Evolutionary conservation across 2,113 vertebrate species (phyloP).

Genomic region (Pelecanus crispus): DNA sequence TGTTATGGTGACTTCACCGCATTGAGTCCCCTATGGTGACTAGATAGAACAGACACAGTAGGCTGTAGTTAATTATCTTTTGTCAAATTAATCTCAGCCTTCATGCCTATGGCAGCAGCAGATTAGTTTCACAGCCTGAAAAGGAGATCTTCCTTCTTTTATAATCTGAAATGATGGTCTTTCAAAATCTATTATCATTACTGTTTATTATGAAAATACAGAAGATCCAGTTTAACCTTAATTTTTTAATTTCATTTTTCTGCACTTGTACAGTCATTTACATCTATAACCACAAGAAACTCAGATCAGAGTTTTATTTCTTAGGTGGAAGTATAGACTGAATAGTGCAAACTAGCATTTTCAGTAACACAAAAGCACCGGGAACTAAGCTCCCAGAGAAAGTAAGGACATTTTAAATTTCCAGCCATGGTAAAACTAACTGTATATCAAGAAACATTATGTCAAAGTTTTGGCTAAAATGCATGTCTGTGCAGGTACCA

Average conservation of each 20-base stretch:
- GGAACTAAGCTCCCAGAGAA: not conserved
- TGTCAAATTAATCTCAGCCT: not conserved
- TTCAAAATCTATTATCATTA: not conserved
- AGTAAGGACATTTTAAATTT: not conserved
- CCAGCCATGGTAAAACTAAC: not conserved
- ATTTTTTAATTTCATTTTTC: not conserved
- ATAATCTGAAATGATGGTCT: not conserved
- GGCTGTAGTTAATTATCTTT: not conserved
- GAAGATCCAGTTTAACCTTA: not conserved
- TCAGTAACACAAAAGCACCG: not conserved
- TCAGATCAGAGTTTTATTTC: not conserved
- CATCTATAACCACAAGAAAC: not conserved
- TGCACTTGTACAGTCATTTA: not conserved
- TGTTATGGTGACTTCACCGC: not conserved
- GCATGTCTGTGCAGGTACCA: not conserved
- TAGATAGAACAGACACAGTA: fast-evolving
- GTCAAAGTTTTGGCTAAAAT: not conserved
- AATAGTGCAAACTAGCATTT: not conserved
- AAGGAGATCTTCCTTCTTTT: not conserved
- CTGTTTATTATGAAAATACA: not conserved
- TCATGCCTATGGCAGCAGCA: not conserved
- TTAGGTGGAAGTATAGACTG: not conserved
- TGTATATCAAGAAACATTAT: not conserved
- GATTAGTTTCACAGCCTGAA: not conserved
- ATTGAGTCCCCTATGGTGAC: not conserved